Base-by-base conservation (phyloP, 2,797 vertebrate genomes). In the Platyrinchus mystaceus region DNA sequence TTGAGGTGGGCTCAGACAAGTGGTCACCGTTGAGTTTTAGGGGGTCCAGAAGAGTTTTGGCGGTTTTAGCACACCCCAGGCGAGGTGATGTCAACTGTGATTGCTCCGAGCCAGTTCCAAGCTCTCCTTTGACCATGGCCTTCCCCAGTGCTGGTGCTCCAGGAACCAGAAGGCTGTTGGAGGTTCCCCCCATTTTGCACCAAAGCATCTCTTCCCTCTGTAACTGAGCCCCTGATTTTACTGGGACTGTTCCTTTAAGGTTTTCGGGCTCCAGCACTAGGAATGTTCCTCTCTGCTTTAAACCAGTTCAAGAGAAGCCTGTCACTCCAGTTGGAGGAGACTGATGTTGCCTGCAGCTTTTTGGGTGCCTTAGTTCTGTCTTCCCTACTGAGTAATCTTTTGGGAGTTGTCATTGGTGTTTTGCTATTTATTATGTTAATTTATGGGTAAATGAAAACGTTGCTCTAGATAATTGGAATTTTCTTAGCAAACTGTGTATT, bases 251-350 rank as follows among this genome's bases (percentile, higher is more conserved):
- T 83, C 37, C 84, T 85, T 82, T 87, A 84, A 91, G n/a, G 46
- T 91, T 84, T 88, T 32, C 17, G 87, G 69, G 37, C 52, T 89
- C 62, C 69, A 68, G 58, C 46, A 19, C 34, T 37, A 60, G 63
- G 47, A 87, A 66, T 82, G 77, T 63, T 81, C 76, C 18, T 75
- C 36, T 89, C 52, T 91, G 74, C 74, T 43, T 58, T 77, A 89
- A 94, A 30, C 24, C 60, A 71, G 74, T 88, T 94, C 93, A 91
- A 73, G 95, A 89, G 46, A 86, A 95, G 89, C 93, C 87, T 94
- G 93, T 94, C 85, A 11, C 94, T 96, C 93, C 93, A 94, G 94
- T 88, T 94, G 83, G 93, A 91, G 89, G 59, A 94, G 95, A n/a
- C 24, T 59, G 84, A 59, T 84, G 74, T 91, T 88, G 93, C 87